Base-by-base conservation (phyloP, 2,113 vertebrate genomes). In the Tenebrosternarchus preto region DNA sequence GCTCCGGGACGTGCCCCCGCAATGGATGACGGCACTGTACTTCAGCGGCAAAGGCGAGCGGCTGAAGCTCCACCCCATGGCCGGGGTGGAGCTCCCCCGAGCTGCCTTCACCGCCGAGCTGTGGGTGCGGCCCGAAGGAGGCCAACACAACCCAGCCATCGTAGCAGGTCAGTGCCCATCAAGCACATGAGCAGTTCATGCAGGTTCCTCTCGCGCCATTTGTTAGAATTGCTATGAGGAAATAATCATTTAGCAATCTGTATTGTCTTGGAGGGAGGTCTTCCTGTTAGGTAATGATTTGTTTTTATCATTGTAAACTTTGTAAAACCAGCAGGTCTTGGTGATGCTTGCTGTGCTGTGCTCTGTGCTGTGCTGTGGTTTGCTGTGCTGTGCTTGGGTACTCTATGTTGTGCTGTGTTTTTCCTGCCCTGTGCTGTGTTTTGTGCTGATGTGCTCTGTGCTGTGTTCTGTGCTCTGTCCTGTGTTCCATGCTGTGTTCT, bases 41-140 rank as follows among this genome's bases (percentile, higher is more conserved):
- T 97, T 98, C 88, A 92, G 90, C 9, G 94, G 96, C 43, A 90
- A 93, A 22, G 90, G 88, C 78, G 94, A 96, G 89, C 93, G 93
- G 84, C 92, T 97, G 80, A 91, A 86, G 88, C 74, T 94, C 82
- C 94, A 92, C 80, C 89, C 95, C 31, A 87, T 88, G 7, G 90
- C 84, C 1, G 89, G 87, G 79, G 84, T 94, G 77, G 90, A 93
- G 80, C 87, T 95, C 85, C 96, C 96, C 67, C 90, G 93, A 77
- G 89, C 88, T 73, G 86, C 85, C 11, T 98, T 99, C 93, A 98
- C 94, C 29, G 78, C 96, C 86, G 96, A 98, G 90, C 87, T 95
- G 70, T 98, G 96, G 97, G 92, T 97, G 84, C 96, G 93, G 73
- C 94, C 95, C 0, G 96, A 98, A 83, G 97, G 97, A 80, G 97